A percentile compares a stretch with the other conserved stretches of the same genome.
phyloP scores from a whole-genome alignment of 2,888 invertebrate species.

The Abscondita cerata region DNA sequence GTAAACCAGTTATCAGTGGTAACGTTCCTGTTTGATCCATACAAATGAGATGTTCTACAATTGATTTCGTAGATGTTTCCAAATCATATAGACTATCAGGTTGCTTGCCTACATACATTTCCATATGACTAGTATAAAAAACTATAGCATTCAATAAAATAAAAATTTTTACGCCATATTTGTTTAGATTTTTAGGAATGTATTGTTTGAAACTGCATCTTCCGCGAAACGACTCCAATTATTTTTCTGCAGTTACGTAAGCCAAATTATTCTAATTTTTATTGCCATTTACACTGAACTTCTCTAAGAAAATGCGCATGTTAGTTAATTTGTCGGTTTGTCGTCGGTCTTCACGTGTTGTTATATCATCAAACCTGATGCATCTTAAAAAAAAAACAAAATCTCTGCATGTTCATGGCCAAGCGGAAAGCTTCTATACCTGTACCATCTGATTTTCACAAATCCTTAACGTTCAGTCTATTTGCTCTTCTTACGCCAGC shows the following conservation, averaged over 20 bases:
- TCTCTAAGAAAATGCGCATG: not conserved
- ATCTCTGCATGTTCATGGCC: not conserved
- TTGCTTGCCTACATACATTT: not conserved
- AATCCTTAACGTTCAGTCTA: not conserved
- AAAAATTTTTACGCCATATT: not conserved
- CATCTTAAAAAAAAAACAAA: too few species aligned
- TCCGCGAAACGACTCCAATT: not conserved
- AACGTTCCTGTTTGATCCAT: not conserved
- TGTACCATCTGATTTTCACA: slow-evolving; percentile 10
- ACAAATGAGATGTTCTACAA: too few species aligned
- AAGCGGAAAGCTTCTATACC: slow-evolving; percentile 11
- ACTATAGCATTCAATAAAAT: too few species aligned
- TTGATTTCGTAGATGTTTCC: too few species aligned
- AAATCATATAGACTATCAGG: not conserved
- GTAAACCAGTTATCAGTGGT: not conserved
- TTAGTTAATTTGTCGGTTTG: not conserved
- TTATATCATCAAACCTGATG: not conserved
- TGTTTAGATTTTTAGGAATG: not conserved
- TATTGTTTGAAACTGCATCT: not conserved
- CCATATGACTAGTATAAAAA: not conserved
- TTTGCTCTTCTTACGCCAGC: slow-evolving; percentile 6
- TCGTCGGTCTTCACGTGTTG: not conserved
- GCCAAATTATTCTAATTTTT: too few species aligned
- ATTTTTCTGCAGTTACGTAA: not conserved
- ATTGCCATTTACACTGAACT: not conserved